Conservation (phyloP, 2,888 invertebrate genomes). For the Thereva nobilitata region DNA sequence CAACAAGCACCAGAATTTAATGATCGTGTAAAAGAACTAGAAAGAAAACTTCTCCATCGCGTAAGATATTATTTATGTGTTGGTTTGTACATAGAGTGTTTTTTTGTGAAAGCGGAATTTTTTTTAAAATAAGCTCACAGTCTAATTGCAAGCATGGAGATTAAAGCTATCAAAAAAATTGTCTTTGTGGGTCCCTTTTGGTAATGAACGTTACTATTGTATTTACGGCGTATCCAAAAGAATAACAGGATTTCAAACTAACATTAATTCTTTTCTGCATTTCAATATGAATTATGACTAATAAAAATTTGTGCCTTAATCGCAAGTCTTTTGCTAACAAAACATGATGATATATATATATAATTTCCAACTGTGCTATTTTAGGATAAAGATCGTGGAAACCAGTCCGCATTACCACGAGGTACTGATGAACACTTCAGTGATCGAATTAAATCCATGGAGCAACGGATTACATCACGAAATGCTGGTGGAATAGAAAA, state of each 20-base stretch:
- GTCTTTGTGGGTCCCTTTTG: no score
- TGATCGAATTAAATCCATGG: slow-evolving; percentile 70
- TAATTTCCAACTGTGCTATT: not conserved
- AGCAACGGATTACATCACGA: slow-evolving; percentile 73
- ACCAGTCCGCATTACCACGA: slow-evolving; percentile 55
- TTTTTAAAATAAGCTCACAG: no score
- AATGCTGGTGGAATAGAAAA: slow-evolving; percentile 64
- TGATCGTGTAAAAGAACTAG: slow-evolving; percentile 81
- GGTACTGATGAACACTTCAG: slow-evolving; percentile 57
- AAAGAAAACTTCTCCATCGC: slow-evolving; percentile 72
- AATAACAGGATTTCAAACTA: not conserved
- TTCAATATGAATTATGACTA: not conserved
- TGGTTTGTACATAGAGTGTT: not conserved
- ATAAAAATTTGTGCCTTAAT: no score
- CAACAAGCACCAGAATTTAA: slow-evolving; percentile 83
- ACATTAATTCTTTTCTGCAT: not conserved
- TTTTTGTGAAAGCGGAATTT: no score
- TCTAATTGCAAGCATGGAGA: no score
- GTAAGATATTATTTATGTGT: slow-evolving; percentile 61
- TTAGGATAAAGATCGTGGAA: slow-evolving; percentile 58
- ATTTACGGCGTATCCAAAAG: not conserved
- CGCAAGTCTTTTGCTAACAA: no score
- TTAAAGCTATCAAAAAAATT: no score
- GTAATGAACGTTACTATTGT: no score
- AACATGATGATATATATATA: no score